Evolutionary conservation across 2,113 vertebrate genomes (phyloP), one percentile per base, ranked within the genome.

Genomic region (Ondatra zibethicus): DNA sequence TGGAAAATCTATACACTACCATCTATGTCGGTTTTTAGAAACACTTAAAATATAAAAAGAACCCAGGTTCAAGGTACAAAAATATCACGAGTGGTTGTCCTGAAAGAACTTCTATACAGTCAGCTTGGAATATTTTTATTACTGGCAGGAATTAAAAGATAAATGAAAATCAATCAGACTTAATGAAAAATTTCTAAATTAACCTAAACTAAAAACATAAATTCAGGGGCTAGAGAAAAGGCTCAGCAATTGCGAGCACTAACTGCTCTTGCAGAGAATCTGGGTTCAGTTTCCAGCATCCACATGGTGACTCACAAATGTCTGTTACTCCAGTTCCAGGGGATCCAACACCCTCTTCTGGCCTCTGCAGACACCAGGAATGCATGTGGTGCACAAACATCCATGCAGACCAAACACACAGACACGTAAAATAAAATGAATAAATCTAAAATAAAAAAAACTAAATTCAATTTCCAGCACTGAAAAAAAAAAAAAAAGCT

Each of bases 131-230:
- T 96, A n/a, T 36, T 92, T 88, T 96, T 92, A 93, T 66, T 94
- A 88, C 39, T 72, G 36, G 25, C 33, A n/a, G 61, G 47, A 50
- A 42, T 89, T 93, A 75, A 68, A 93, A 96, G 36, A 81, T 33
- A 68, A 72, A 81, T 82, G 45, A 47, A 29, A 93, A 87, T 29
- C 52, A 70, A 36, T 14, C 52, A 70, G 39, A 12, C 39, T 93
- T 89, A 94, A 92, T 89, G 72, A 92, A 70, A 76, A 92, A n/a
- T 78, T 4, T 92, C 4, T 89, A 31, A 91, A 42, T 91, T 78
- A 95, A 88, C 4, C n/a, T 55, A n/a, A 94, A 93, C 45, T 13
- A 14, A 85, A 84, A 84, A 42, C 81, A 61, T 63, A 42, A 63
- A 84, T 39, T 42, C n/a, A 63, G 58, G n/a, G 25, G n/a, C 81